phyloP scores from a whole-genome alignment of 2,797 vertebrate genomes.

The Enteromius paludinosus region DNA sequence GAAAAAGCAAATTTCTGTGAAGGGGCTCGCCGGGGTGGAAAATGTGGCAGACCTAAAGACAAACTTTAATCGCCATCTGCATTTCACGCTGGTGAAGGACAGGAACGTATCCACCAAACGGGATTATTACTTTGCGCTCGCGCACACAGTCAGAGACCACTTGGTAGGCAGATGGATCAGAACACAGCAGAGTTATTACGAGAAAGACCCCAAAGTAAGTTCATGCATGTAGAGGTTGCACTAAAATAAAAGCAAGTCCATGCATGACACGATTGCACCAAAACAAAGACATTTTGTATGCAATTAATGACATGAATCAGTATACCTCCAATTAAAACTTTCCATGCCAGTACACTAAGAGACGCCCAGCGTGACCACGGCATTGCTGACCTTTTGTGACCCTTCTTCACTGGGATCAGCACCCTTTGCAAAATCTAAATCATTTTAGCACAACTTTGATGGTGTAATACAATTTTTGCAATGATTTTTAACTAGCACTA shows the following conservation, averaged over 20 bases:
- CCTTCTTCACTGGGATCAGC: constrained; percentile 1
- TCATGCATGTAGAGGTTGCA: constrained; percentile 26
- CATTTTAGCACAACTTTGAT: background rate
- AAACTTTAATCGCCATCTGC: constrained; percentile 93
- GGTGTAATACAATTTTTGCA: background rate
- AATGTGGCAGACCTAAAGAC: constrained; percentile 88
- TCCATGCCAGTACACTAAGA: background rate
- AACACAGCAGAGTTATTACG: constrained; percentile 94
- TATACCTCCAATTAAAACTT: background rate
- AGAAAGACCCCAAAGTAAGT: constrained; percentile 93
- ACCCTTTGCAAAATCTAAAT: background rate
- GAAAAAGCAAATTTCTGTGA: constrained; percentile 92
- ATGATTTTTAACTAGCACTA: background rate
- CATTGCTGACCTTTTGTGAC: constrained; percentile 38
- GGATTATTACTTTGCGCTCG: constrained; percentile 94
- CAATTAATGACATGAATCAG: background rate
- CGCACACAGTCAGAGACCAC: constrained; percentile 91
- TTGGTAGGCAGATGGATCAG: constrained; percentile 92
- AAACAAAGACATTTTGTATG: background rate
- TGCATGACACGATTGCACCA: constrained; percentile 14
- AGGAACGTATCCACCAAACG: constrained; percentile 88
- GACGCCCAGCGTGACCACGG: background rate
- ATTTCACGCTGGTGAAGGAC: constrained; percentile 95
- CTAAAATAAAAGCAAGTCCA: background rate
- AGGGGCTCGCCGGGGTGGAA: constrained; percentile 89